A percentile compares a stretch with the other conserved stretches of the same genome.
phyloP scores from a whole-genome alignment of 2,797 vertebrate species.

The Syndactyla subalaris region DNA sequence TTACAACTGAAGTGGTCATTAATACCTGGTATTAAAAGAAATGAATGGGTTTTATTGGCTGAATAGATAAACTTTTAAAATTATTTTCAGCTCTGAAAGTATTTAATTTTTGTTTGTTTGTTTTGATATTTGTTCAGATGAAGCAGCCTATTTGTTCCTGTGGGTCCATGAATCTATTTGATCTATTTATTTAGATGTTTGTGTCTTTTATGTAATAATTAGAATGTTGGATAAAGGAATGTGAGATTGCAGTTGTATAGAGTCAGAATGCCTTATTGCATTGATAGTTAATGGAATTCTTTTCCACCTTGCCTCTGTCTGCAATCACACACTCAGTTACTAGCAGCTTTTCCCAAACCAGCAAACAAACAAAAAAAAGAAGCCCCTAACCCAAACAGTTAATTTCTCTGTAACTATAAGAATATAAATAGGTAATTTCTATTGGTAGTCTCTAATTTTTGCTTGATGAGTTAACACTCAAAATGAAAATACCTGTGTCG shows the following conservation, averaged over 20 bases:
- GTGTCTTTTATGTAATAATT: constrained; percentile 27
- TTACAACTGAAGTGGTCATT: neutral
- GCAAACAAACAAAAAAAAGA: neutral
- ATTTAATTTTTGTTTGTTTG: neutral
- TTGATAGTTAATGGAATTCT: neutral
- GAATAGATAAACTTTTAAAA: neutral
- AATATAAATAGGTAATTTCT: neutral
- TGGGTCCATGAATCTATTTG: neutral
- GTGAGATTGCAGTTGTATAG: neutral
- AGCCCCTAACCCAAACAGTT: neutral
- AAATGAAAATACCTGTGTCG: neutral
- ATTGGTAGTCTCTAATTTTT: neutral
- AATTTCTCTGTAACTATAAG: neutral
- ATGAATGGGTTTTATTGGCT: neutral
- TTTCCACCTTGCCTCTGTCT: neutral
- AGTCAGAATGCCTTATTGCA: neutral
- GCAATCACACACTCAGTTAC: neutral
- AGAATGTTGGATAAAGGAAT: neutral
- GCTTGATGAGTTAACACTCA: neutral
- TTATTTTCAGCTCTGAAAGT: neutral
- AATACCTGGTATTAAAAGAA: neutral
- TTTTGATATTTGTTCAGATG: constrained; percentile 4
- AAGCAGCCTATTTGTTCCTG: neutral
- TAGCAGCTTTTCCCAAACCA: neutral
- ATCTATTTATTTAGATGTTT: neutral